A percentile compares a stretch with the other conserved stretches of the same genome.
Conservation (phyloP, 2,797 vertebrate species). For the Cyclura pinguis region DNA sequence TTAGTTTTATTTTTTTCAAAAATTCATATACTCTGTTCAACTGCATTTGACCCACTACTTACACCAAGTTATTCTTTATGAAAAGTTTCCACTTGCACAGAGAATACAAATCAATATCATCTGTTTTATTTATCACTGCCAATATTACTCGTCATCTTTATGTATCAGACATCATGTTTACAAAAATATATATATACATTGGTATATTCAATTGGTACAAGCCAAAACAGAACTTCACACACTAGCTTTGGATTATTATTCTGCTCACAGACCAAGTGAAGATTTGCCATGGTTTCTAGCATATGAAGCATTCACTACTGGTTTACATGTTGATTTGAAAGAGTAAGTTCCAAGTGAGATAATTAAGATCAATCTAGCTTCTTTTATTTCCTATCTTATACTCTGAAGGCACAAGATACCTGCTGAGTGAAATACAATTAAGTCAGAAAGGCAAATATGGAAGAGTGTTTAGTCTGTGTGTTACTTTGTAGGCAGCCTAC, state of each 20-base stretch:
- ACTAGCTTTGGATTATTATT: not conserved
- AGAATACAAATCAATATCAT: not conserved
- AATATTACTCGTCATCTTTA: not conserved
- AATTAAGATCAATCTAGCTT: slow-evolving; percentile 72
- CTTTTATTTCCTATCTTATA: slow-evolving; percentile 40
- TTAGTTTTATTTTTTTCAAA: not conserved
- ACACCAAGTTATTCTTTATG: not conserved
- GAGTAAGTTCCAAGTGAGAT: slow-evolving; percentile 58
- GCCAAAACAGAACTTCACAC: not conserved
- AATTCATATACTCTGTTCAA: not conserved
- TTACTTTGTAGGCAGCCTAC: slow-evolving; percentile 25
- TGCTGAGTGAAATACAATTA: slow-evolving; percentile 74
- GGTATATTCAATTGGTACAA: not conserved
- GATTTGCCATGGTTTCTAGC: slow-evolving; percentile 25
- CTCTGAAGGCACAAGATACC: slow-evolving; percentile 63
- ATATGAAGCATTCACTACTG: slow-evolving; percentile 55
- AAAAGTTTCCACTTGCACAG: not conserved
- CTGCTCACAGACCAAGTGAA: not conserved
- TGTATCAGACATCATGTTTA: not conserved
- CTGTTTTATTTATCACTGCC: not conserved
- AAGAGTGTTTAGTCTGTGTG: slow-evolving; percentile 40
- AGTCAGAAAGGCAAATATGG: slow-evolving; percentile 45
- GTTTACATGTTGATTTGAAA: slow-evolving; percentile 32
- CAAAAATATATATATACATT: not conserved
- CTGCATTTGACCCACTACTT: not conserved